These are phyloP conservation scores for Chloroceryle inda DNA, from an alignment of 2,797 vertebrate species.

Conservation along the genomic window DNA sequence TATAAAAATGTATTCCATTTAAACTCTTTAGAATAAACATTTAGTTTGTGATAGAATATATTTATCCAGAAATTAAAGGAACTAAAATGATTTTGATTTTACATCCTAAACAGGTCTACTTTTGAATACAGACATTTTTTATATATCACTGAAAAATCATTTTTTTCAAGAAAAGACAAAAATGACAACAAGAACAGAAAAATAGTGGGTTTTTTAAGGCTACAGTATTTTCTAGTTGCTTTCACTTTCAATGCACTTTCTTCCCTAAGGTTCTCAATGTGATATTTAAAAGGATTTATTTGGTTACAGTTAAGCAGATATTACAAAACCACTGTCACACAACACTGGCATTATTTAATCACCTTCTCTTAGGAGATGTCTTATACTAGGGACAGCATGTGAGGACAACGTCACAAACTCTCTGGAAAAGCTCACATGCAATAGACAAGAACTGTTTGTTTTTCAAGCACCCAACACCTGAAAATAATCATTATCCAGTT, in stretches of 20 bases:
- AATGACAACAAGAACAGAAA: not conserved
- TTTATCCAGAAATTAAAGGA: not conserved
- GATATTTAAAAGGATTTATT: constrained; percentile 28
- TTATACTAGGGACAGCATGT: not conserved
- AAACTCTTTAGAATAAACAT: not conserved
- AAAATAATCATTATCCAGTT: not conserved
- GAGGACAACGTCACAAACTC: not conserved
- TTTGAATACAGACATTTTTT: not conserved
- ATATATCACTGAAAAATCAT: not conserved
- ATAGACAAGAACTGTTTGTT: not conserved
- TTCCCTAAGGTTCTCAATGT: not conserved
- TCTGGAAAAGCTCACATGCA: not conserved
- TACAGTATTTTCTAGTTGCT: not conserved
- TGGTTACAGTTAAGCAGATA: constrained; percentile 14
- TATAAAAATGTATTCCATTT: not conserved
- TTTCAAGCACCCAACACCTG: not conserved
- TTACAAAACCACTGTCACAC: not conserved
- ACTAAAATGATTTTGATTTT: not conserved
- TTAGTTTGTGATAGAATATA: not conserved
- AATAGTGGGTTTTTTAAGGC: not conserved
- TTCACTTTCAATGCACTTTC: not conserved
- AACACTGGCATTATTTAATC: not conserved
- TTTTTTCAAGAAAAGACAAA: not conserved
- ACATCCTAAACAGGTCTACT: not conserved
- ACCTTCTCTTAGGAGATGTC: not conserved